Percentiles rank a stretch among this genome's conserved stretches.
phyloP scores from a whole-genome alignment of 2,113 vertebrate genomes.

The Aplodontia rufa region DNA sequence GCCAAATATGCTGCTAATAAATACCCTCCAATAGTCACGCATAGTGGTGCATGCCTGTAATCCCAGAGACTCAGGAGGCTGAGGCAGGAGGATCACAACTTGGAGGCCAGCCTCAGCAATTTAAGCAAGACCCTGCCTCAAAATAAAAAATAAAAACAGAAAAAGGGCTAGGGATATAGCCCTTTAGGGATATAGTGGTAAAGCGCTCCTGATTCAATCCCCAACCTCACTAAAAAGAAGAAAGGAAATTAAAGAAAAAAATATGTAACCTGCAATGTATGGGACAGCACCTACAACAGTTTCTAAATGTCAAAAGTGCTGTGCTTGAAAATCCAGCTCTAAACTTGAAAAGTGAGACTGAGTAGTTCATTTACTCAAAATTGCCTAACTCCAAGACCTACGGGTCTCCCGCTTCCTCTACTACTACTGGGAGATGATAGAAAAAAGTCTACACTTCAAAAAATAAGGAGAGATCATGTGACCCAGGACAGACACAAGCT shows the following conservation, averaged over 20 bases:
- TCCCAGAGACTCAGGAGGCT: no score
- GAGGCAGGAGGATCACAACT: no score
- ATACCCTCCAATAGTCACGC: rapidly evolving
- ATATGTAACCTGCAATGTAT: no score
- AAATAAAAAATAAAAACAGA: no score
- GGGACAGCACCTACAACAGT: neutral
- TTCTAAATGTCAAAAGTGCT: neutral
- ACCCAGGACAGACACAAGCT: neutral
- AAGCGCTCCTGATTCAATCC: no score
- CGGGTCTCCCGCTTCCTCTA: rapidly evolving
- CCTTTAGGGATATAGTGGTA: no score
- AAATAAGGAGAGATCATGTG: neutral
- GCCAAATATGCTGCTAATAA: neutral
- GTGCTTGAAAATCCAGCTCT: neutral
- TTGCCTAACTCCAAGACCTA: neutral
- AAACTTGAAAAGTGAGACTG: neutral
- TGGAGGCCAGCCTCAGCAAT: no score
- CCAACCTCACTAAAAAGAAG: no score
- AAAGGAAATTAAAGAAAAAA: no score
- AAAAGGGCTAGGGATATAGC: no score
- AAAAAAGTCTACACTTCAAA: neutral
- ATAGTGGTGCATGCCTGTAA: no score
- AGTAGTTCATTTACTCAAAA: neutral
- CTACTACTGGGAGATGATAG: neutral
- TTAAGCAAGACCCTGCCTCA: no score